phyloP scores from a whole-genome alignment of 2,888 invertebrate genomes.

The Metacarcinus magister region DNA sequence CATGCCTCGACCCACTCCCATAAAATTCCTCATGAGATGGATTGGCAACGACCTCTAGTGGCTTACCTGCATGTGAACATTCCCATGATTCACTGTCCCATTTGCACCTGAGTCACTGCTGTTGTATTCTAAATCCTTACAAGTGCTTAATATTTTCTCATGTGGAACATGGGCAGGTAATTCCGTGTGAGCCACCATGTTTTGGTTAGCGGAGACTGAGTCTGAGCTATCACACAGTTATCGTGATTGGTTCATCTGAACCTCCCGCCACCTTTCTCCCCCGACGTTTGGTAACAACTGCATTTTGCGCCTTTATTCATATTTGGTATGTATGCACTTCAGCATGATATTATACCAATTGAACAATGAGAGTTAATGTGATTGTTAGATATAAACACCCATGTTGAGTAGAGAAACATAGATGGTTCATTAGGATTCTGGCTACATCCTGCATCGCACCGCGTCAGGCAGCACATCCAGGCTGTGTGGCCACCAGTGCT shows the following conservation, averaged over 20 bases:
- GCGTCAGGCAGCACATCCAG: not conserved
- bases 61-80: not conserved
- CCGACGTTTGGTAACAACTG: not conserved
- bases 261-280: constrained; percentile 64
- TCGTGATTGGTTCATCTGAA: constrained; percentile 70
- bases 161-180: constrained; percentile 62
- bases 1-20: not conserved
- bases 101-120: not conserved
- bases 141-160: constrained; percentile 65
- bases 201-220: constrained; percentile 54
- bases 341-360: not conserved
- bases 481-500: constrained; percentile 60
- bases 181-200: constrained; percentile 79
- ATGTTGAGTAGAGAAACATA: not conserved
- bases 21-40: not conserved
- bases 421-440: not conserved
- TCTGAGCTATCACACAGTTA: not conserved
- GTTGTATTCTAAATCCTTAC: constrained; percentile 40
- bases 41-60: constrained; percentile 29
- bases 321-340: not conserved
- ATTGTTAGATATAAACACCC: not conserved
- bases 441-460: constrained; percentile 11
- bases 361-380: not conserved
- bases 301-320: not conserved
- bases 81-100: not conserved